A percentile compares a stretch with the other conserved stretches of the same genome.
Evolutionary conservation across 2,888 invertebrate genomes (phyloP).

Genomic region (Cataglyphis rosenhaueri): DNA sequence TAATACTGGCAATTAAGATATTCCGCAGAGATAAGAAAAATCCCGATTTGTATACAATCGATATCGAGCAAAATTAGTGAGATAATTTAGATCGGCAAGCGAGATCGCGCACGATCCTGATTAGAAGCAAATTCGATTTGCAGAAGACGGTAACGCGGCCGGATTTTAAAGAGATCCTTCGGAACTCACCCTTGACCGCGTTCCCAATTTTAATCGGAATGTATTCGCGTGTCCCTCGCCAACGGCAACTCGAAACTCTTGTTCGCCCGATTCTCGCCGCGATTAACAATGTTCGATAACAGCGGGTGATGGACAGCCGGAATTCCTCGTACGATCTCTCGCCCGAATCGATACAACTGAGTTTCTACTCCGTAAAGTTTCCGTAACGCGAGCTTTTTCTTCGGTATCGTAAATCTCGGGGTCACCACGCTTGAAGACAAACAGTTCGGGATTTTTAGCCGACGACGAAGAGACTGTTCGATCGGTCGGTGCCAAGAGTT

Average conservation of each 20-base stretch:
- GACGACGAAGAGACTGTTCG: slow-evolving; percentile 18
- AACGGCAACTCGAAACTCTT: slow-evolving; percentile 17
- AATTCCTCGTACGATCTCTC: slow-evolving; percentile 52
- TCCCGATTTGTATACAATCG: slow-evolving; percentile 79
- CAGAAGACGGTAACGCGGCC: slow-evolving; percentile 28
- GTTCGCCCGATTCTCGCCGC: slow-evolving; percentile 6
- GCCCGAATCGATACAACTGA: slow-evolving; percentile 56
- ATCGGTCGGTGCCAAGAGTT: slow-evolving; percentile 36
- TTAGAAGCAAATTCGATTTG: slow-evolving; percentile 8
- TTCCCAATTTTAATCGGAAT: slow-evolving; percentile 26
- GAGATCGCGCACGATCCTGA: slow-evolving; percentile 66
- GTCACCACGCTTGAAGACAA: slow-evolving; percentile 40
- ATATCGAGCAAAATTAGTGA: slow-evolving; percentile 77
- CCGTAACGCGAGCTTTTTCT: slow-evolving; percentile 25
- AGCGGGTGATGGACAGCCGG: slow-evolving; percentile 37
- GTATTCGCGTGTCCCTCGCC: slow-evolving; percentile 43
- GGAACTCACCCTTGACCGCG: slow-evolving; percentile 57
- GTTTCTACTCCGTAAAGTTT: slow-evolving; percentile 17
- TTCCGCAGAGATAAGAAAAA: slow-evolving; percentile 72
- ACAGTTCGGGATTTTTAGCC: slow-evolving; percentile 41
- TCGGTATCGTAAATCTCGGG: slow-evolving; percentile 28
- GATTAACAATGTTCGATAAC: slow-evolving; percentile 62
- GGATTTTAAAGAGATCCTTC: slow-evolving; percentile 46
- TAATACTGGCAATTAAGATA: slow-evolving; percentile 78
- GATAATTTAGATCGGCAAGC: slow-evolving; percentile 79